Conservation (phyloP, 2,888 invertebrate genomes). For the Coenonympha arcania region DNA sequence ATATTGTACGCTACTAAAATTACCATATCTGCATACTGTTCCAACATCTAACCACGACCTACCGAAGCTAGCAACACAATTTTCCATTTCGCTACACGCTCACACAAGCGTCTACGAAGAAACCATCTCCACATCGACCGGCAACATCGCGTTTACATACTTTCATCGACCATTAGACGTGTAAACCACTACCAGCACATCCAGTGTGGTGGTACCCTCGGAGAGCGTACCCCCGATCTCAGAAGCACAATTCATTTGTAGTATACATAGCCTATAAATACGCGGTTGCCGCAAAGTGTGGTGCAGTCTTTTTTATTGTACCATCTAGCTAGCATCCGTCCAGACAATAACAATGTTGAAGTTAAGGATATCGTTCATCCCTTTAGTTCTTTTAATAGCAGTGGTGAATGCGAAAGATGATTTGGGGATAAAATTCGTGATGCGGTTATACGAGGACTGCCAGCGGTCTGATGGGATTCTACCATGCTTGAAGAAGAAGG, state of each 20-base stretch:
- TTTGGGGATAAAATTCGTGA: conserved; percentile 77
- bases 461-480: conserved; percentile 79
- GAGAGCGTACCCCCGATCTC: conserved; percentile 46
- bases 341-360: conserved; percentile 38
- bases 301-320: conserved; percentile 71
- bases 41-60: conserved; percentile 31
- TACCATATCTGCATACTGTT: conserved; percentile 26
- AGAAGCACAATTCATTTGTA: conserved; percentile 47
- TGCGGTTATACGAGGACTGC: conserved; percentile 86
- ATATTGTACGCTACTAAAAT: neutral
- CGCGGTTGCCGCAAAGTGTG: conserved; percentile 38
- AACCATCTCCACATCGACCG: conserved; percentile 27
- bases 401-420: conserved; percentile 47
- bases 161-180: conserved; percentile 5
- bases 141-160: conserved; percentile 13
- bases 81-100: conserved; percentile 45
- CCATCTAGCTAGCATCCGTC: conserved; percentile 47
- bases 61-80: conserved; percentile 38
- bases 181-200: conserved; percentile 6
- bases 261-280: conserved; percentile 64
- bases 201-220: conserved; percentile 26
- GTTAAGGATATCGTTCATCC: too few species aligned
- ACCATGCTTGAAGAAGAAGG: conserved; percentile 86
- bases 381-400: conserved; percentile 38
- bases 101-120: conserved; percentile 31